Evolutionary conservation across 2,888 invertebrate genomes (phyloP).

Genomic region (Epistrophella euchroma): DNA sequence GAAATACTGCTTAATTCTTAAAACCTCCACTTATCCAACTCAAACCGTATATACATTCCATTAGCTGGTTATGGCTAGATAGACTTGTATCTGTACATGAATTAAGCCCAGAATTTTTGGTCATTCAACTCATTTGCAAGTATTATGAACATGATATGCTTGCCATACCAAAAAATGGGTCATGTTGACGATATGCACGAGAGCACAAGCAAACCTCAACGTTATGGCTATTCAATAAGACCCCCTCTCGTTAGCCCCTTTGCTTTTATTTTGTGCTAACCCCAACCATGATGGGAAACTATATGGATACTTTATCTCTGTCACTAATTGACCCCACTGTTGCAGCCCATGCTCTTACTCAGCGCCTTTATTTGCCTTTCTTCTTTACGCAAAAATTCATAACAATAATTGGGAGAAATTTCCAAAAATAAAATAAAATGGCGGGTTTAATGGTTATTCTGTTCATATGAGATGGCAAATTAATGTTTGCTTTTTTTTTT

Average conservation of each 20-base stretch:
- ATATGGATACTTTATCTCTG: constrained; percentile 2
- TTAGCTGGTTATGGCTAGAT: constrained; percentile 14
- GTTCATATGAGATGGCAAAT: constrained; percentile 55
- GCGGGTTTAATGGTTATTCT: not conserved
- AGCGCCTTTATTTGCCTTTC: constrained; percentile 44
- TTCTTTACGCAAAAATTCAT: constrained; percentile 38
- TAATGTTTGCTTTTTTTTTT: constrained; percentile 50
- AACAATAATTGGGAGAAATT: constrained; percentile 13
- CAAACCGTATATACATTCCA: constrained; percentile 11
- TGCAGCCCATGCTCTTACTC: constrained; percentile 22
- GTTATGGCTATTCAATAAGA: constrained; percentile 14
- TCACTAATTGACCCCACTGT: constrained; percentile 66
- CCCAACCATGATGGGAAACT: not conserved
- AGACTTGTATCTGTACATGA: not conserved
- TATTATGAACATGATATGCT: constrained; percentile 46
- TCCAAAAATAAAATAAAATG: constrained; percentile 7
- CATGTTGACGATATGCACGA: constrained; percentile 50
- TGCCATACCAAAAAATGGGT: constrained; percentile 45
- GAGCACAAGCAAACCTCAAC: not conserved
- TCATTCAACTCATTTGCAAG: constrained; percentile 59
- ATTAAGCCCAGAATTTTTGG: constrained; percentile 21
- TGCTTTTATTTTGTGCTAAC: not conserved
- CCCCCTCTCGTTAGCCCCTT: not conserved
- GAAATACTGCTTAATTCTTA: constrained; percentile 26
- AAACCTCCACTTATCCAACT: constrained; percentile 38